phyloP scores from a whole-genome alignment of 2,888 invertebrate genomes.

The Phyto melanocephala region DNA sequence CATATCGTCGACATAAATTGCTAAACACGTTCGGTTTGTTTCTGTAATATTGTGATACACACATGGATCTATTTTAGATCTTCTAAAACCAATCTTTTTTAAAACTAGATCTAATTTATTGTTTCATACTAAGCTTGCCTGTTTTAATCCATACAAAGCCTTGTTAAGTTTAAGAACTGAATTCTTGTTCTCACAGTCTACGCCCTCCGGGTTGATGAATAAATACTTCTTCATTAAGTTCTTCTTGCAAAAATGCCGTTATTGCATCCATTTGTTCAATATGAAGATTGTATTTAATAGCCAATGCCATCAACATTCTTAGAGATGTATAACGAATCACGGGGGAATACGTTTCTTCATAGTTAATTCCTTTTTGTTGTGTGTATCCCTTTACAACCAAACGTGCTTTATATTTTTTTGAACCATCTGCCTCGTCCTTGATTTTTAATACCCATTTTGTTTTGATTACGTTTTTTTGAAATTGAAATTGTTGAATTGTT shows the following conservation, averaged over 20 bases:
- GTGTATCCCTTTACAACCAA: constrained; percentile 16
- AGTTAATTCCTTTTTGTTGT: constrained; percentile 20
- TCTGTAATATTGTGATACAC: neutral
- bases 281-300: neutral
- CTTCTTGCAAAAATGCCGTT: neutral
- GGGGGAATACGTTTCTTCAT: constrained; percentile 32
- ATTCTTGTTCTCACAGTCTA: constrained; percentile 29
- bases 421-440: neutral
- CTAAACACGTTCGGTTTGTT: neutral
- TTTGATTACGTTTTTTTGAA: neutral
- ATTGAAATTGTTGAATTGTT: neutral
- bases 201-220: neutral
- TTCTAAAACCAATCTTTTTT: neutral
- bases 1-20: constrained; percentile 34
- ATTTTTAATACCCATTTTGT: neutral
- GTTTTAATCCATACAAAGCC: neutral
- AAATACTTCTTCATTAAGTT: neutral
- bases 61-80: constrained; percentile 8
- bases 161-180: no score
- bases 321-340: constrained; percentile 21
- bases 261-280: constrained; percentile 19
- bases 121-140: neutral
- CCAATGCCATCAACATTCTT: constrained; percentile 11
- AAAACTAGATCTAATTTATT: constrained; percentile 38
- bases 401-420: neutral